Evolutionary conservation across 2,113 vertebrate genomes (phyloP), one percentile per base, ranked within the genome.

Genomic region (Cynoglossus semilaevis): DNA sequence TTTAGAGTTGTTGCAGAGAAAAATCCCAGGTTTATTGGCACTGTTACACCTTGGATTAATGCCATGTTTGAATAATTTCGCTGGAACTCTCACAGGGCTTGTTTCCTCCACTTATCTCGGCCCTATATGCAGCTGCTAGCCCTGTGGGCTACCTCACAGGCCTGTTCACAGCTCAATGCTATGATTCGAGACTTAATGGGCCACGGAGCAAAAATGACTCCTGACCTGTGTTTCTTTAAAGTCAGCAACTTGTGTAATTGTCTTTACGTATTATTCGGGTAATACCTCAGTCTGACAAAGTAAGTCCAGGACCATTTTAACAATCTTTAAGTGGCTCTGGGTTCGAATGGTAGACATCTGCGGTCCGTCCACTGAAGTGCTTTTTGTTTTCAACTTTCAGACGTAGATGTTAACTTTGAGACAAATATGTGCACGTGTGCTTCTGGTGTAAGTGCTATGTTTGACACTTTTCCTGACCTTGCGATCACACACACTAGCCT

Each of bases 121-220:
- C 63, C 58, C 8, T 19, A 61, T 60, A n/a, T 63, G 61, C 73
- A 67, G 79, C 46, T 70, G 65, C 40, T 34, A 57, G 49, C 56
- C 63, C 52, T 36, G 46, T 15, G 15, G 37, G 43, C 48, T 14
- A 16, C 51, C 58, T 52, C 42, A 56, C 29, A 42, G 47, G 29
- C 43, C 35, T 43, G 43, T 61, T 51, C 42, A 70, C 52, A 72
- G 59, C 69, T 74, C 67, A 35, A 49, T 63, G 73, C 47, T 41
- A 58, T n/a, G 8, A 49, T 51, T 56, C 45, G 29, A 0, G 8
- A 22, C 58, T 61, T 70, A 66, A 71, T 48, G 22, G 51, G 59
- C 43, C 53, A 29, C n/a, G 51, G 51, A 62, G 22, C 22, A 60
- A 36, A 63, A 79, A 73, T 37, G 3, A 35, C 44, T 19, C 17